Percentiles rank a stretch among this genome's conserved stretches.
phyloP scores from a whole-genome alignment of 2,797 vertebrate genomes.

The Gorsachius magnificus region DNA sequence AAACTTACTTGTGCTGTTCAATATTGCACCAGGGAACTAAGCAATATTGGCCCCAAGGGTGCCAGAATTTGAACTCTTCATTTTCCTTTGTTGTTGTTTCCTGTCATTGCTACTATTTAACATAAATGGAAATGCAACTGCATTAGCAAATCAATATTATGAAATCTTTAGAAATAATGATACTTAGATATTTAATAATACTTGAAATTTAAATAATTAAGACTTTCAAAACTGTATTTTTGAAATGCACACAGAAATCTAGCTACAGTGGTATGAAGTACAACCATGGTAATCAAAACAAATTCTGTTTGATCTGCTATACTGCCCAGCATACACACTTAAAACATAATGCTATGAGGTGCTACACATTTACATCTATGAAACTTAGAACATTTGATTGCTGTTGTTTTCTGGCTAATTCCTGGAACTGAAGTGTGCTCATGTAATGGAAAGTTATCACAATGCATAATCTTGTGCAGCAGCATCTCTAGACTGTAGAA shows the following conservation, averaged over 20 bases:
- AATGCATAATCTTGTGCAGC: not conserved
- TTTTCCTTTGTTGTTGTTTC: not conserved
- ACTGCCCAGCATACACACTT: not conserved
- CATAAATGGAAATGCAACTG: not conserved
- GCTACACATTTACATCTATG: not conserved
- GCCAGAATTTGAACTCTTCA: not conserved
- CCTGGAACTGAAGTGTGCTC: not conserved
- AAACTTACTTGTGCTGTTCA: not conserved
- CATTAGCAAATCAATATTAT: not conserved
- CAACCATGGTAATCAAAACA: not conserved
- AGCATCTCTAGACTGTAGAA: not conserved
- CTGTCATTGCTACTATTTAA: not conserved
- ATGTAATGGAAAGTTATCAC: not conserved
- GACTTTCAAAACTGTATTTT: not conserved
- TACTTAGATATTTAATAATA: not conserved
- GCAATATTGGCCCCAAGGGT: not conserved
- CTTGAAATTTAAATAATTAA: not conserved
- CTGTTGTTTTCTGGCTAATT: not conserved
- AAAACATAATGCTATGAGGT: not conserved
- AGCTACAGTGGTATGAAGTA: not conserved
- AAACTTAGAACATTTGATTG: not conserved
- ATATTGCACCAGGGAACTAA: not conserved
- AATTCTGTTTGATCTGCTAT: not conserved
- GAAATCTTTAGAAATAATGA: not conserved
- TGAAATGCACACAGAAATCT: not conserved